These are phyloP conservation scores for Eledone cirrhosa DNA, from an alignment of 2,888 invertebrate genomes.

Conservation along the genomic window DNA sequence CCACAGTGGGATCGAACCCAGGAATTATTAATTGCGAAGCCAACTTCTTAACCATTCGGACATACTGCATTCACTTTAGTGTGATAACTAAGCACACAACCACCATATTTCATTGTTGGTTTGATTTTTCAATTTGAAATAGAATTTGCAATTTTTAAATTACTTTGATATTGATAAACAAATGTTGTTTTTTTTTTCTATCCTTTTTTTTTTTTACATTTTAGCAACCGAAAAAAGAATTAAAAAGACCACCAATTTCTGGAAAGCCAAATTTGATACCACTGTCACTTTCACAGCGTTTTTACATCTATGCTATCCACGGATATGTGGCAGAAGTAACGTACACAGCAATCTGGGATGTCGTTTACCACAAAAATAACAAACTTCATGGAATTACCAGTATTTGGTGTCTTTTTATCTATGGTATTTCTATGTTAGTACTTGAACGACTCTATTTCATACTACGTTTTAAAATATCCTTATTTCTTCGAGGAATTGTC, in stretches of 20 bases:
- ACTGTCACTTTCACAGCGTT: slow-evolving; percentile 51
- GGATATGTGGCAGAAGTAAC: slow-evolving; percentile 66
- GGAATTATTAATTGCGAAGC: no score
- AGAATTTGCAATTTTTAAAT: neutral
- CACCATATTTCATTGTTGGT: neutral
- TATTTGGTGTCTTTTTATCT: slow-evolving; percentile 69
- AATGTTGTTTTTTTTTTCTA: neutral
- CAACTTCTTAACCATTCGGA: no score
- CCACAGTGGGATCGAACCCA: no score
- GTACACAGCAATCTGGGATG: slow-evolving; percentile 70
- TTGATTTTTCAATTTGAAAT: neutral
- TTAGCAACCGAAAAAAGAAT: neutral
- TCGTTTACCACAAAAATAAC: slow-evolving; percentile 64
- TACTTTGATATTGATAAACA: neutral
- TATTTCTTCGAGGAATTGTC: slow-evolving; percentile 65
- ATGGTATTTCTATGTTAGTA: slow-evolving; percentile 66
- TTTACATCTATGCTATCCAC: slow-evolving; percentile 65
- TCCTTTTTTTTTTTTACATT: neutral
- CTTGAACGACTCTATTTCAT: slow-evolving; percentile 66
- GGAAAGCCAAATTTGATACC: slow-evolving; percentile 31
- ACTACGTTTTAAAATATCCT: slow-evolving; percentile 56
- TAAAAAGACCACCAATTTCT: slow-evolving; percentile 14
- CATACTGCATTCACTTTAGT: no score
- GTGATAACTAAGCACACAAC: no score
- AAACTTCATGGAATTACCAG: slow-evolving; percentile 69